Conservation (phyloP, 2,797 vertebrate species). For the Microcaecilia unicolor region DNA sequence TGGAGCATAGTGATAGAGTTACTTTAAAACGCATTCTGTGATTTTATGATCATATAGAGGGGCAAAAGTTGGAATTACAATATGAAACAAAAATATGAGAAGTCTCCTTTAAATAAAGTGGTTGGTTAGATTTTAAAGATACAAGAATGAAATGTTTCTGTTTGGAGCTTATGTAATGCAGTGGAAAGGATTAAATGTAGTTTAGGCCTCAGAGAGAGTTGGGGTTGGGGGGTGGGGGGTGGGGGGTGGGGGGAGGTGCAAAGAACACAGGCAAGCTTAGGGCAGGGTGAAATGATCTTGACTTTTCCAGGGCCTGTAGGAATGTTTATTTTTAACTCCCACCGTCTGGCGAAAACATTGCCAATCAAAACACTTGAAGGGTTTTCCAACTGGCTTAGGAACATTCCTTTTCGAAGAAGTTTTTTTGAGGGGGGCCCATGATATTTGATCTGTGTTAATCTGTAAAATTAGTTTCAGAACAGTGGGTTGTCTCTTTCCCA, state of each 20-base stretch:
- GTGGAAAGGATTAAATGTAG: conserved; percentile 58
- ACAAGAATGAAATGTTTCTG: too few species aligned
- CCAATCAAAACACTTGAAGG: conserved; percentile 73
- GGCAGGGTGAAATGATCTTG: conserved; percentile 54
- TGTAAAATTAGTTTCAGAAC: conserved; percentile 70
- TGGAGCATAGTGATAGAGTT: too few species aligned
- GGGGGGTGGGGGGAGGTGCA: too few species aligned
- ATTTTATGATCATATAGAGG: too few species aligned
- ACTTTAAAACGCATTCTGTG: too few species aligned
- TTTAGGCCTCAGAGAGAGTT: conserved; percentile 37
- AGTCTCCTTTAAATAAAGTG: too few species aligned
- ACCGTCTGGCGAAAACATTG: conserved; percentile 58
- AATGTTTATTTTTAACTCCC: conserved; percentile 78
- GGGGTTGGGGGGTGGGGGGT: conserved; percentile 43
- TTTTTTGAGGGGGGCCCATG: conserved; percentile 47
- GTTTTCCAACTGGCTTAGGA: conserved; percentile 51
- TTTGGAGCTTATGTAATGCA: conserved; percentile 68
- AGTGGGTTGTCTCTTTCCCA: conserved; percentile 57
- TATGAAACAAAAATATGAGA: too few species aligned
- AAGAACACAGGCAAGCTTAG: conserved; percentile 32
- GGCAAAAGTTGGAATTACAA: too few species aligned
- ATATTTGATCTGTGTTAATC: conserved; percentile 65
- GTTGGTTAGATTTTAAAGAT: too few species aligned
- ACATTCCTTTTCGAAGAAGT: conserved; percentile 65
- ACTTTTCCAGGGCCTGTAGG: conserved; percentile 66